These are phyloP conservation scores for Enteromius treurensis DNA, from an alignment of 2,797 vertebrate species.

Conservation along the genomic window DNA sequence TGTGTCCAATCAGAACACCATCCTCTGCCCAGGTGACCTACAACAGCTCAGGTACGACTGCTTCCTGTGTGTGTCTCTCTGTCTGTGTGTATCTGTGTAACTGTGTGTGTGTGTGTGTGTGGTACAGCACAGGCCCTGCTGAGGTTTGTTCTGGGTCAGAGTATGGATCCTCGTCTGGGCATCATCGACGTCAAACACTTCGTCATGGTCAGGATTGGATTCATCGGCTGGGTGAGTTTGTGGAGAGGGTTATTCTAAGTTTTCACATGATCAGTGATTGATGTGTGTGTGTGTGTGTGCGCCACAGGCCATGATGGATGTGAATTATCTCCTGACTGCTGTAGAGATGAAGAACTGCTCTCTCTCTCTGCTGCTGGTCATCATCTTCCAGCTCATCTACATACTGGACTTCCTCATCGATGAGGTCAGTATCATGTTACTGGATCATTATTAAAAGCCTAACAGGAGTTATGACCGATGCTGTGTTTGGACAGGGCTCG, in stretches of 20 bases:
- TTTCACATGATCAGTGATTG: not conserved
- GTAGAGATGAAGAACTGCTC: constrained; percentile 47
- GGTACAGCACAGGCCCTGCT: constrained; percentile 49
- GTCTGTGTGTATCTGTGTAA: not conserved
- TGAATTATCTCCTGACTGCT: constrained; percentile 58
- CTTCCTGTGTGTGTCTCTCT: not conserved
- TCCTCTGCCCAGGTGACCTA: constrained; percentile 33
- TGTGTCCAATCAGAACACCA: constrained; percentile 20
- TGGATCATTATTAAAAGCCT: too few relatives aligned
- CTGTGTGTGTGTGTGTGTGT: not conserved
- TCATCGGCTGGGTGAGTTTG: constrained; percentile 63
- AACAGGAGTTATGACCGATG: not conserved
- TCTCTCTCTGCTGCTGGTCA: constrained; percentile 47
- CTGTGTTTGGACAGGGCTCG: constrained; percentile 40
- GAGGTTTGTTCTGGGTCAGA: constrained; percentile 57
- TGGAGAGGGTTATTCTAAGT: not conserved
- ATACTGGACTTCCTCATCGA: constrained; percentile 60
- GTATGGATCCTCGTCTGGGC: constrained; percentile 55
- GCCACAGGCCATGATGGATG: constrained; percentile 55
- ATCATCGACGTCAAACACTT: constrained; percentile 62
- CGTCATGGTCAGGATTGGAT: constrained; percentile 62
- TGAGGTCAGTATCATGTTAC: constrained; percentile 48
- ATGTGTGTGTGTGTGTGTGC: not conserved
- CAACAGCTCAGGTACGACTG: constrained; percentile 38
- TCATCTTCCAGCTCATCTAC: constrained; percentile 61